phyloP scores from a whole-genome alignment of 30 jellyfish, hydroid and myxozoan species.

The Cassiopea andromeda region DNA sequence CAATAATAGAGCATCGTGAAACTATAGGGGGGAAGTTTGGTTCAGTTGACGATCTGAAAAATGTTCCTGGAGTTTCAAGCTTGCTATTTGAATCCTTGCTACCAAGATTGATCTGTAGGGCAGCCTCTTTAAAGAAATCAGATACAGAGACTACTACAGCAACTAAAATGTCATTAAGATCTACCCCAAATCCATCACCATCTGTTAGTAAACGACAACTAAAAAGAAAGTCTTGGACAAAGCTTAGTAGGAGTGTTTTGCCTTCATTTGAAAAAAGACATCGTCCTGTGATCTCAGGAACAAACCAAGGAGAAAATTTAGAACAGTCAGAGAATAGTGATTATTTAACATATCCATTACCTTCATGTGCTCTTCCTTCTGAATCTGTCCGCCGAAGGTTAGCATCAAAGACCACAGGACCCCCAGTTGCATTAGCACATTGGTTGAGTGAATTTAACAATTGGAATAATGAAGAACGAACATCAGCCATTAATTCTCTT shows the following conservation, averaged over 20 bases:
- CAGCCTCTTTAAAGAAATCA: slow-evolving; percentile 7
- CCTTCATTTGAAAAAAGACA: slow-evolving; percentile 59
- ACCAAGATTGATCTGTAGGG: slow-evolving; percentile 44
- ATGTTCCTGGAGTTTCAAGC: slow-evolving; percentile 77
- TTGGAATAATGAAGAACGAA: slow-evolving; percentile 93
- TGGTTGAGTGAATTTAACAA: slow-evolving; percentile 83
- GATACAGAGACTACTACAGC: background rate
- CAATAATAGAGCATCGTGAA: slow-evolving; percentile 79
- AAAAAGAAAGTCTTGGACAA: slow-evolving; percentile 48
- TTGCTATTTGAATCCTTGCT: slow-evolving; percentile 47
- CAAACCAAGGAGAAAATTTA: background rate
- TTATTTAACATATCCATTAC: slow-evolving; percentile 40
- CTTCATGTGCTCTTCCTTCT: slow-evolving; percentile 86
- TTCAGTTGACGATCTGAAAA: slow-evolving; percentile 62
- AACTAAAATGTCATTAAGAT: slow-evolving; percentile 56
- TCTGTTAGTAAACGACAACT: slow-evolving; percentile 14
- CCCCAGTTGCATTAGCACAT: slow-evolving; percentile 75
- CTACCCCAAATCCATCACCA: slow-evolving; percentile 61
- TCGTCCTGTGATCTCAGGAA: background rate
- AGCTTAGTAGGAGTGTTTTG: slow-evolving; percentile 12
- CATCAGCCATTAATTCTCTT: slow-evolving; percentile 76
- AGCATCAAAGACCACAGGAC: slow-evolving; percentile 61
- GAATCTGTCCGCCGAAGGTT: slow-evolving; percentile 77
- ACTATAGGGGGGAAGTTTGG: slow-evolving; percentile 59
- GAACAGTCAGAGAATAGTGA: slow-evolving; percentile 4